Conservation (phyloP, 2,113 vertebrate genomes). For the Thermophis baileyi region DNA sequence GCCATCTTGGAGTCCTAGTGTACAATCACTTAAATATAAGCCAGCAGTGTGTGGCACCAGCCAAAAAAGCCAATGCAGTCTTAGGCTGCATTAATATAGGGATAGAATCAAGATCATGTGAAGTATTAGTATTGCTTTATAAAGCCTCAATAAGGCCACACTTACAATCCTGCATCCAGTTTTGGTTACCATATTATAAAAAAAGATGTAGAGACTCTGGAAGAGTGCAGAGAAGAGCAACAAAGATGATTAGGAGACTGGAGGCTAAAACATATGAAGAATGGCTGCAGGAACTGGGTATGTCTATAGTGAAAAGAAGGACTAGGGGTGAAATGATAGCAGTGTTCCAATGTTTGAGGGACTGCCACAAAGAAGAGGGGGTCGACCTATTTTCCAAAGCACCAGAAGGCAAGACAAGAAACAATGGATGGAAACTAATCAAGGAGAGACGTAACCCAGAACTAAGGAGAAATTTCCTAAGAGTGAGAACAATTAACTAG, state of each 20-base stretch:
- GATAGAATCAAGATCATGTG: background rate
- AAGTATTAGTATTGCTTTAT: background rate
- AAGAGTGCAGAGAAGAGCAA: background rate
- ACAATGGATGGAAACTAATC: background rate
- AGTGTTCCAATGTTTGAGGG: background rate
- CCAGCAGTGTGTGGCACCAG: background rate
- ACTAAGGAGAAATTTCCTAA: background rate
- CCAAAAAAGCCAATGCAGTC: background rate
- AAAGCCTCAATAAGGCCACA: background rate
- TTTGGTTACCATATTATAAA: background rate
- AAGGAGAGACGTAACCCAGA: background rate
- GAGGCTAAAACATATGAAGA: no score
- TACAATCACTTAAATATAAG: background rate
- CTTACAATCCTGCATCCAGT: background rate
- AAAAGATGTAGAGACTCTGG: background rate
- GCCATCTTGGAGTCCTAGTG: background rate
- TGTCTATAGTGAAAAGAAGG: no score
- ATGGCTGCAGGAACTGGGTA: no score
- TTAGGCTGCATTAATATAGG: background rate
- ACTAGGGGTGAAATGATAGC: background rate
- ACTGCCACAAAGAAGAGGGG: background rate
- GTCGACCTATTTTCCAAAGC: background rate
- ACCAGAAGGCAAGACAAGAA: background rate
- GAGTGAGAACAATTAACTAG: background rate
- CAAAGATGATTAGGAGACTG: background rate